phyloP scores from a whole-genome alignment of 2,113 vertebrate genomes.

The Phrynosoma blainvillii region DNA sequence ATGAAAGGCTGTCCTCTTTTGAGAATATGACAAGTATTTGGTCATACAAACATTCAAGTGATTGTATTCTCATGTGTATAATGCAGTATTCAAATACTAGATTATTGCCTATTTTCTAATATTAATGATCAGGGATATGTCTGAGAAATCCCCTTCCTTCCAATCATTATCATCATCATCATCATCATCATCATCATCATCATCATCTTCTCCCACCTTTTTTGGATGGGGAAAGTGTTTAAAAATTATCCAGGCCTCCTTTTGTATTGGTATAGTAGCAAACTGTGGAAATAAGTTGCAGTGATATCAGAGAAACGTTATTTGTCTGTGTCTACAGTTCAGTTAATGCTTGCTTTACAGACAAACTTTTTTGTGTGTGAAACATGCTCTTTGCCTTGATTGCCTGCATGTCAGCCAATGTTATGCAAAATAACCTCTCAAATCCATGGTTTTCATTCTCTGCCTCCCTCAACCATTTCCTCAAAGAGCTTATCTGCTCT shows the following conservation, averaged over 20 bases:
- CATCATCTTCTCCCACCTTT: too few relatives aligned
- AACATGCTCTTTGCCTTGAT: neutral
- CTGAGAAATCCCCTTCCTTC: too few relatives aligned
- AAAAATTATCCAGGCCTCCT: neutral
- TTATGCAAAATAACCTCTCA: neutral
- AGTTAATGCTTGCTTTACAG: conserved; percentile 14
- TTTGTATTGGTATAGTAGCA: neutral
- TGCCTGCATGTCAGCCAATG: conserved; percentile 5
- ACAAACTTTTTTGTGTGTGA: conserved; percentile 2
- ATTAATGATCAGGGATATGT: too few relatives aligned
- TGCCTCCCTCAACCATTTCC: neutral
- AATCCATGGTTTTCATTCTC: conserved; percentile 3
- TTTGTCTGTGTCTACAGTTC: neutral
- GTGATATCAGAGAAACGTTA: neutral
- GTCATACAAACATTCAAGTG: neutral
- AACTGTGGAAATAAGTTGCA: neutral
- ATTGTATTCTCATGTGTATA: neutral
- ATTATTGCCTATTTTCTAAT: neutral
- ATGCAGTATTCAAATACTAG: too few relatives aligned
- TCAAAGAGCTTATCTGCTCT: neutral
- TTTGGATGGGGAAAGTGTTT: too few relatives aligned
- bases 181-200: too few relatives aligned
- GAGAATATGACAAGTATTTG: neutral
- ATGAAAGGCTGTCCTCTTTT: conserved; percentile 1
- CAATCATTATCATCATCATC: too few relatives aligned